A percentile compares a stretch with the other conserved stretches of the same genome.
Conservation (phyloP, 1,140 invertebrate genomes). For the Pantala flavescens region DNA sequence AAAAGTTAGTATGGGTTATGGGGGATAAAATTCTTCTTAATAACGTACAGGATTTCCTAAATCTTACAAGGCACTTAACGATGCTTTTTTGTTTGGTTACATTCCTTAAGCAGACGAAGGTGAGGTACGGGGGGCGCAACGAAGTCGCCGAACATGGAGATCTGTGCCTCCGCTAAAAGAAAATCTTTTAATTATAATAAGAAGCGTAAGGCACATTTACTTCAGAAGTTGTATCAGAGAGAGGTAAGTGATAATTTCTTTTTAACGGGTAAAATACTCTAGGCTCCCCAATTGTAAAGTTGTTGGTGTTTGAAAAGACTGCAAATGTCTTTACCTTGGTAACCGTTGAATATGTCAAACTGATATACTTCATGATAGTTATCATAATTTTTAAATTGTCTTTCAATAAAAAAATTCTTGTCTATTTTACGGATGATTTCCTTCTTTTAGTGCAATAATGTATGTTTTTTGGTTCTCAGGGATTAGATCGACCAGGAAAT, state of each 20-base stretch:
- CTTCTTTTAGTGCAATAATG: too few relatives aligned
- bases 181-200: conserved; percentile 4
- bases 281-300: neutral
- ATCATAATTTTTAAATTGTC: neutral
- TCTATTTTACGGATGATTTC: too few relatives aligned
- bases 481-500: too few relatives aligned
- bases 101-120: neutral
- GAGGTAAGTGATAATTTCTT: neutral
- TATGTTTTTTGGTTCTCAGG: too few relatives aligned
- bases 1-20: too few relatives aligned
- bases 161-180: neutral
- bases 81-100: neutral
- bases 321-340: neutral
- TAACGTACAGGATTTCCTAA: too few relatives aligned
- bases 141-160: neutral
- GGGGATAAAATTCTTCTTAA: too few relatives aligned
- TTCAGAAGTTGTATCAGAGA: neutral
- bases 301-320: neutral
- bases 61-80: neutral
- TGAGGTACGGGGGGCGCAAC: neutral
- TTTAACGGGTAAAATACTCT: neutral
- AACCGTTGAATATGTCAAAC: conserved; percentile 2
- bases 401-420: too few relatives aligned
- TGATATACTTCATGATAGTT: neutral
- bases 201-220: neutral